Base-by-base conservation (phyloP, 2,888 invertebrate genomes). In the Synergus laeviventris region DNA sequence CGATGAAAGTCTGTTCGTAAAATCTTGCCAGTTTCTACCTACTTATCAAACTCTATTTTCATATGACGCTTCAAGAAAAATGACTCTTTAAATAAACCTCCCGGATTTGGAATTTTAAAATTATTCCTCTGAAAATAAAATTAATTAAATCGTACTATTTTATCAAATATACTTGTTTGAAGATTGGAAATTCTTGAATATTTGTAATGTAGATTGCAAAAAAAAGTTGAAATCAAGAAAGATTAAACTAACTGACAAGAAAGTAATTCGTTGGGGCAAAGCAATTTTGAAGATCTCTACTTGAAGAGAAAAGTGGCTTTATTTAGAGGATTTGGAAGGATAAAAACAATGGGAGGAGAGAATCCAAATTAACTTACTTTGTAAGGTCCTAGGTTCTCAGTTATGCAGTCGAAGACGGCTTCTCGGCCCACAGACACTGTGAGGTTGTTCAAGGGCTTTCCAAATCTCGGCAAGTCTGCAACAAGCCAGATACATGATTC, bases 391-490 rank as follows among this genome's bases (percentile, higher is more conserved):
- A 91, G 89, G 84, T 89, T 89, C 81, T 91, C 91, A 66, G 91
- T 91, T 82, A 89, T 86, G 83, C 91, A 91, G 76, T 88, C 88
- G 79, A 91, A 90, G 80, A 89, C 83, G 74, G 91, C 90, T 79
- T 91, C 91, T 42, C 91, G 87, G 70, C 90, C 90, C 60, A 90
- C 90, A 38, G 91, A 90, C 78, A 91, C 81, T 76, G 91, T 91
- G 79, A 91, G 84, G 83, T 91, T 91, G 84, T 91, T 91, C 82
- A 91, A 85, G 76, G 91, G 89, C 81, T 87, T 88, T 82, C 88
- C 90, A 78, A 91, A 91, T 82, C 85, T 89, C 75, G 91, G 91
- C 85, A 89, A 85, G 84, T 90, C 91, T 91, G 88, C 74, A 90
- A 89, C 84, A 84, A 79, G 79, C 70, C 45, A 31, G n/a, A 14